Evolutionary conservation across 2,888 invertebrate species (phyloP), one percentile per base, ranked within the genome.

Genomic region (Mechanitis mazaeus): DNA sequence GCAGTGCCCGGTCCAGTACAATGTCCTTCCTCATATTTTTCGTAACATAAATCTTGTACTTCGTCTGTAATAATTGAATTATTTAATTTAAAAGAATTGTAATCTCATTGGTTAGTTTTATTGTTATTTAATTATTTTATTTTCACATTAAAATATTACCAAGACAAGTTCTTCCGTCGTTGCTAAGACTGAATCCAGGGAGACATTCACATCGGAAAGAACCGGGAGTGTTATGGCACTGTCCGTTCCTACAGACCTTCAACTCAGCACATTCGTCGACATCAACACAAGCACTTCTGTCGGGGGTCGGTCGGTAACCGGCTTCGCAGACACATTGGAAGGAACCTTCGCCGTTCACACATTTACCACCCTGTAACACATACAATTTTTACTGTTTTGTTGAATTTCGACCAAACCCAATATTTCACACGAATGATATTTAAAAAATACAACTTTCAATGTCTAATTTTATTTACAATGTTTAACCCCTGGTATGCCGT

Each of bases 301-400:
- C 84, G 1, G 64, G 94, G 91, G 73, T 93, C 83, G 68, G 92
- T 0, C 93, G 91, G 84, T 95, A 95, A 9, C 96, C 97, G 4
- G 92, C 92, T 62, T 95, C 94, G 81, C 97, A 97, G 71, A 95
- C 94, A 83, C 96, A 96, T 47, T 92, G 92, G 87, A 96, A 96
- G 0, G 96, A 96, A 0, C 96, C 96, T 33, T 93, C 91, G n/a
- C 94, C 94, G 84, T 96, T 97, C 60, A 95, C 91, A 79, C 96
- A 97, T 12, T 93, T 92, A 0, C 96, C 96, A 45, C 96, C 96
- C 79, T 94, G 91, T 31, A 33, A 47, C 4, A 54, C 55, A 35
- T 7, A 2, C 50, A 46, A 35, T 3, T 20, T 12, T 28, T n/a
- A 33, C 35, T 12, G 42, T 38, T n/a, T 38, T 38, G 7, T 7